Evolutionary conservation across 1,140 invertebrate species (phyloP), one percentile per base, ranked within the genome.

Genomic region (Macrobrachium nipponense): DNA sequence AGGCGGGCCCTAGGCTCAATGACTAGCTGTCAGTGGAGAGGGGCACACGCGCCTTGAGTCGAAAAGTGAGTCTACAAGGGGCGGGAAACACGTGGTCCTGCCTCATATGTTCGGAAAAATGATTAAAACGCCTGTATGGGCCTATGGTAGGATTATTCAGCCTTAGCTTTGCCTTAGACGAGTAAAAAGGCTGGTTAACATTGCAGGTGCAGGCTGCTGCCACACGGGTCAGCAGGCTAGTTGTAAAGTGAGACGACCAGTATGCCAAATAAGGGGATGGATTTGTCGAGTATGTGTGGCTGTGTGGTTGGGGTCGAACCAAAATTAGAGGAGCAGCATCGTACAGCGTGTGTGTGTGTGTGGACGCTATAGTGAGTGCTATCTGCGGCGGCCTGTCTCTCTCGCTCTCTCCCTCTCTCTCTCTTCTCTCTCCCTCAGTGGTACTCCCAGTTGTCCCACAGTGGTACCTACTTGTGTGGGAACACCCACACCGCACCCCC

Each of bases 181-280:
- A 51, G 81, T 59, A 27, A 76, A 82, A 82, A 82, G 68, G 64
- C 18, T 27, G 81, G 72, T 62, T 44, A 76, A 82, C n/a, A 64
- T 17, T 58, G 81, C 81, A 82, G 81, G 81, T 82, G 81, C 70
- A 18, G 43, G 27, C 27, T 36, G 70, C 70, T 23, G 73, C n/a
- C 58, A 75, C 64, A 62, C 58, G 72, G 81, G 70, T 82, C 70
- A 82, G 81, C 58, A 10, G 59, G 81, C 60, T 43, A 44, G 70
- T 62, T 82, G 81, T 82, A 82, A 82, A 82, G 81, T 82, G 81
- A 82, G 81, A 75, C 72, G 81, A 61, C 20, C 59, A 76, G 58
- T 75, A 82, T 75, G 68, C 81, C 81, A 82, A 76, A 82, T 82
- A 82, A 62, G 81, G 81, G 58, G 27, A 75, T 75, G 81, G 81